Evolutionary conservation across 2,888 invertebrate genomes (phyloP).

Genomic region (Eudasyphora cyanicolor): DNA sequence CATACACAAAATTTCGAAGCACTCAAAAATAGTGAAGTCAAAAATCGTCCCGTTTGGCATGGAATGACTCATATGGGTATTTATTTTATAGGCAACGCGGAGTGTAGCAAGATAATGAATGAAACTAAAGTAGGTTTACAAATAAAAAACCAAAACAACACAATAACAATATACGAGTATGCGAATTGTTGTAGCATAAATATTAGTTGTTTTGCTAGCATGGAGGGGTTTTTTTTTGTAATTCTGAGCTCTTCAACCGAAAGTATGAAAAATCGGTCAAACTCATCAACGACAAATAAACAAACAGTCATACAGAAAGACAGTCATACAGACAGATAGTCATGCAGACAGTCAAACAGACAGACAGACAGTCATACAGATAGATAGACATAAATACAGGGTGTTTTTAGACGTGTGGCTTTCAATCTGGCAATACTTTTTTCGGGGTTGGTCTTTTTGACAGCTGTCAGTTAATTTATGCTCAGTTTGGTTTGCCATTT

Average conservation of each 20-base stretch:
- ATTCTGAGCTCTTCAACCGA: slow-evolving; percentile 44
- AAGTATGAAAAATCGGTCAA: slow-evolving; percentile 60
- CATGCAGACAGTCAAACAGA: too few species aligned
- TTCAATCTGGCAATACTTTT: too few species aligned
- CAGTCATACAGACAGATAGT: too few species aligned
- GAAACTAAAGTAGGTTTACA: slow-evolving; percentile 53
- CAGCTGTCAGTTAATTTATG: too few species aligned
- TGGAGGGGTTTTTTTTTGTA: not conserved
- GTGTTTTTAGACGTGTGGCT: too few species aligned
- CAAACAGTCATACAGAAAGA: slow-evolving; percentile 29
- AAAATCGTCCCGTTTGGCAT: too few species aligned
- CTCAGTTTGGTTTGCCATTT: too few species aligned
- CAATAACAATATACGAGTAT: not conserved
- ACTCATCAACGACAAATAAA: slow-evolving; percentile 36
- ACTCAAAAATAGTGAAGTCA: too few species aligned
- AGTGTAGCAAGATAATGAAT: slow-evolving; percentile 17
- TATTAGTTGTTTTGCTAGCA: not conserved
- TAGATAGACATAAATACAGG: too few species aligned
- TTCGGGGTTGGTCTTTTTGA: too few species aligned
- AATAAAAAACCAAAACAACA: slow-evolving; percentile 3
- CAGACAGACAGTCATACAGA: too few species aligned
- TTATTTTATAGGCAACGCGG: slow-evolving; percentile 28
- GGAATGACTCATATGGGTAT: not conserved
- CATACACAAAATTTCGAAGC: too few species aligned
- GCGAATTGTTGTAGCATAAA: not conserved